These are phyloP conservation scores for Lacanobia wlatinum DNA, from an alignment of 2,888 invertebrate genomes.

Conservation along the genomic window DNA sequence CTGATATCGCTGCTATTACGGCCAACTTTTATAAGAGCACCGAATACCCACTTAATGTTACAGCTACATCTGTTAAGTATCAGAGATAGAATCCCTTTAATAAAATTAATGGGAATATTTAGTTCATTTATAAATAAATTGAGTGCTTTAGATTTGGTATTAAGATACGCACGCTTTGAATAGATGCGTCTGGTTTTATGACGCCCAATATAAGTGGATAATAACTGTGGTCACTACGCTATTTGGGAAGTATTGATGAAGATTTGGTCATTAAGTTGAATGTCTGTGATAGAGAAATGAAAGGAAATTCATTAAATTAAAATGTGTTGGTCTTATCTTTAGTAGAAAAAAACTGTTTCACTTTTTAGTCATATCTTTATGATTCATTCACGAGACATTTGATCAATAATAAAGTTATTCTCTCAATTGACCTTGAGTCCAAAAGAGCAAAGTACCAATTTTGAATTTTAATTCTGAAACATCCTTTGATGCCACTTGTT, in stretches of 20 bases:
- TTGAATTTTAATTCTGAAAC: constrained; percentile 22
- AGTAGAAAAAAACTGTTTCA: neutral
- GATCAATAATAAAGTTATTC: neutral
- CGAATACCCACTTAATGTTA: constrained; percentile 60
- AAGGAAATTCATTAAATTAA: constrained; percentile 22
- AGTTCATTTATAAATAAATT: constrained; percentile 62
- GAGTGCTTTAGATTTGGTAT: constrained; percentile 66
- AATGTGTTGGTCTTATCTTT: neutral
- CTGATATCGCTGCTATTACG: constrained; percentile 61
- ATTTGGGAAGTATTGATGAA: constrained; percentile 49
- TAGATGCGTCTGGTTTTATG: constrained; percentile 56
- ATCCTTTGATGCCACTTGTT: constrained; percentile 46
- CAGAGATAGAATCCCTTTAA: constrained; percentile 65
- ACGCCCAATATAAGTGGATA: constrained; percentile 54
- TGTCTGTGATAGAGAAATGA: constrained; percentile 30
- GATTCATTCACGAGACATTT: neutral
- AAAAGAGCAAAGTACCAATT: neutral
- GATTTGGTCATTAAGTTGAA: constrained; percentile 30
- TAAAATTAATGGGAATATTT: constrained; percentile 67
- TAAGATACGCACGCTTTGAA: constrained; percentile 56
- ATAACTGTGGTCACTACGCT: constrained; percentile 32
- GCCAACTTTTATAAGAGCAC: constrained; percentile 61
- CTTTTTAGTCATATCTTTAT: neutral
- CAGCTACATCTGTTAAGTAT: constrained; percentile 67
- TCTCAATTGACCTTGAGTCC: neutral